phyloP scores from a whole-genome alignment of 35 echinoderm and acorn worm species.

The Strongylocentrotus purpuratus region DNA sequence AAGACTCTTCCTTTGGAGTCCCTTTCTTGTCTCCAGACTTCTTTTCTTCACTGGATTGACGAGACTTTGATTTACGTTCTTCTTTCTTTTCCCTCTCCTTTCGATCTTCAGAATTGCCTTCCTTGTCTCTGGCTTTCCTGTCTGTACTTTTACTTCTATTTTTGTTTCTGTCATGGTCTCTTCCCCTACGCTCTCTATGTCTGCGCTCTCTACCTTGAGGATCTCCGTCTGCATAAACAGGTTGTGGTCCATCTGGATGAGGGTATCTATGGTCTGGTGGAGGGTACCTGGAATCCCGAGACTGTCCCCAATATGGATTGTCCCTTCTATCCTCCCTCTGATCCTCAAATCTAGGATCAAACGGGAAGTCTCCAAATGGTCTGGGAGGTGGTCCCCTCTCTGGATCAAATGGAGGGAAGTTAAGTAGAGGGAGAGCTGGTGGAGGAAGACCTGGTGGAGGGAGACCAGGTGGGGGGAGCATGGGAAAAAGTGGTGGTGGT shows the following conservation, averaged over 20 bases:
- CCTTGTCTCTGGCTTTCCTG: slow-evolving; percentile 29
- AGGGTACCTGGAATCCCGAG: background rate
- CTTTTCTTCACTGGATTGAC: slow-evolving; percentile 45
- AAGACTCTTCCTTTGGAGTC: background rate
- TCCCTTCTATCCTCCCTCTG: background rate
- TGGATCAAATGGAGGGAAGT: slow-evolving; percentile 51
- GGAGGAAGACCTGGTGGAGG: slow-evolving; percentile 1
- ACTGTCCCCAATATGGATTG: background rate
- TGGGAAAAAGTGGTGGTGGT: slow-evolving; percentile 23
- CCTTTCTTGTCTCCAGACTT: slow-evolving; percentile 33
- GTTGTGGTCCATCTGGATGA: slow-evolving; percentile 8
- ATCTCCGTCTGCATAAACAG: background rate
- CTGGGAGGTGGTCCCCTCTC: slow-evolving; percentile 27
- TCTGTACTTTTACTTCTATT: slow-evolving; percentile 51
- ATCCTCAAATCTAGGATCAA: slow-evolving; percentile 36
- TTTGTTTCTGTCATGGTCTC: slow-evolving; percentile 59
- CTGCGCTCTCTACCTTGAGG: background rate
- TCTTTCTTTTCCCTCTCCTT: slow-evolving; percentile 40
- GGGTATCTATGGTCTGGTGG: background rate
- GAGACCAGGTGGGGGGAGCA: slow-evolving; percentile 1
- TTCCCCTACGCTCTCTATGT: slow-evolving; percentile 16
- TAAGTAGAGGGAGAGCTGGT: background rate
- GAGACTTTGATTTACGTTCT: slow-evolving; percentile 44
- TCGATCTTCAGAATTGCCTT: slow-evolving; percentile 37
- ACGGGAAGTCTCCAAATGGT: background rate